Percentiles rank a stretch among this genome's conserved stretches.
phyloP scores from a whole-genome alignment of 2,797 vertebrate genomes.

The Apodemus agrarius region DNA sequence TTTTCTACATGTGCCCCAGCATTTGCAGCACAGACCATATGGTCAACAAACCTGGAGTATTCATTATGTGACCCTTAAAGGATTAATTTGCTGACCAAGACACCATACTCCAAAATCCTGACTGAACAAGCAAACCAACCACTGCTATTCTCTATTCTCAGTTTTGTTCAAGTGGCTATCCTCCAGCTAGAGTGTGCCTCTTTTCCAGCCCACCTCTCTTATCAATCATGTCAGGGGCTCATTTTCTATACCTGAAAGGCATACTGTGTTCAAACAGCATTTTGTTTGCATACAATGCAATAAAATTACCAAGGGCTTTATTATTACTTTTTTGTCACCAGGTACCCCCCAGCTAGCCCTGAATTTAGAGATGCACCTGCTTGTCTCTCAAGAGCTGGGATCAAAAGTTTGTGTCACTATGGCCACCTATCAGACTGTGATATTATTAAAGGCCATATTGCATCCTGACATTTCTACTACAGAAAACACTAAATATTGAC shows the following conservation, averaged over 20 bases:
- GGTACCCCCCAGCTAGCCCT: not conserved
- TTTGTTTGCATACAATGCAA: not conserved
- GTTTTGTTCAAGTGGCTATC: not conserved
- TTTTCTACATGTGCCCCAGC: constrained; percentile 1
- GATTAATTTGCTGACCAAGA: not conserved
- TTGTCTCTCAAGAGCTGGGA: not conserved
- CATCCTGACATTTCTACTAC: not conserved
- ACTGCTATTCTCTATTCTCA: not conserved
- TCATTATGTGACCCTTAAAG: constrained; percentile 4
- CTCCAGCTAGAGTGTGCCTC: not conserved
- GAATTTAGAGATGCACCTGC: not conserved
- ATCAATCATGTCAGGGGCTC: not conserved
- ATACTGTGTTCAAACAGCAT: not conserved
- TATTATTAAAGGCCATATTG: not conserved
- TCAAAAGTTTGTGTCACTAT: not conserved
- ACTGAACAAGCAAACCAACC: not conserved
- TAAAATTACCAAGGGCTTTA: not conserved
- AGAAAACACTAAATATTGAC: constrained; percentile 6
- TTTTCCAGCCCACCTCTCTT: not conserved
- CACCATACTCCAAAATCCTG: constrained; percentile 8
- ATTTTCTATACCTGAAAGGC: not conserved
- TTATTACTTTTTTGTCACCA: not conserved
- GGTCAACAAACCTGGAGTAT: not conserved
- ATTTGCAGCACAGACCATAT: not conserved
- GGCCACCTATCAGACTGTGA: not conserved